Percentiles rank a stretch among this genome's conserved stretches.
phyloP scores from a whole-genome alignment of 2,113 vertebrate species.

The Eonycteris spelaea region DNA sequence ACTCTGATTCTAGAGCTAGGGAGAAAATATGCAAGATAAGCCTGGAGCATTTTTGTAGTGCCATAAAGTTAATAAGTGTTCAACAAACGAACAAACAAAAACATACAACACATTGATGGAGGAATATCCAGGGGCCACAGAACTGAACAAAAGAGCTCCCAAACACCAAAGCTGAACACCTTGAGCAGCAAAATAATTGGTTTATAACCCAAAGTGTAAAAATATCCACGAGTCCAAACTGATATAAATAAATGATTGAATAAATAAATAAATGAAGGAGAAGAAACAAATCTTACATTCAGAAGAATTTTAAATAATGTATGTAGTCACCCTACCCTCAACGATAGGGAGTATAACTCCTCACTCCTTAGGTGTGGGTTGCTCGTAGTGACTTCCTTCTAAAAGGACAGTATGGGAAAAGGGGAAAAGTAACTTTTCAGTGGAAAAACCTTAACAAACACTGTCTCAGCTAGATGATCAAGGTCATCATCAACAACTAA shows the following conservation, averaged over 20 bases:
- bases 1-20: not conserved
- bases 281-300: not conserved
- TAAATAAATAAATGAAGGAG: not conserved
- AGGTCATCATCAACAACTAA: not conserved
- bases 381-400: not conserved
- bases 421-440: not conserved
- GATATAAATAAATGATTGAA: not conserved
- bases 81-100: not conserved
- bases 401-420: not conserved
- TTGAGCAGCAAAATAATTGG: not conserved
- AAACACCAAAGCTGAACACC: not conserved
- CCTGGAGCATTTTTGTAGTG: not conserved
- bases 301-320: not conserved
- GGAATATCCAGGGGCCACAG: not conserved
- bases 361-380: not conserved
- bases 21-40: not conserved
- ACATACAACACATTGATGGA: not conserved
- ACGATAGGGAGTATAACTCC: not conserved
- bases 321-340: not conserved
- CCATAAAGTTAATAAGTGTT: not conserved
- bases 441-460: not conserved
- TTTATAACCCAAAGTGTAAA: conserved; percentile 8
- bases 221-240: not conserved
- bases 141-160: not conserved
- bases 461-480: no score